Base-by-base conservation (phyloP, 2,113 vertebrate species). In the Crypturellus undulatus region DNA sequence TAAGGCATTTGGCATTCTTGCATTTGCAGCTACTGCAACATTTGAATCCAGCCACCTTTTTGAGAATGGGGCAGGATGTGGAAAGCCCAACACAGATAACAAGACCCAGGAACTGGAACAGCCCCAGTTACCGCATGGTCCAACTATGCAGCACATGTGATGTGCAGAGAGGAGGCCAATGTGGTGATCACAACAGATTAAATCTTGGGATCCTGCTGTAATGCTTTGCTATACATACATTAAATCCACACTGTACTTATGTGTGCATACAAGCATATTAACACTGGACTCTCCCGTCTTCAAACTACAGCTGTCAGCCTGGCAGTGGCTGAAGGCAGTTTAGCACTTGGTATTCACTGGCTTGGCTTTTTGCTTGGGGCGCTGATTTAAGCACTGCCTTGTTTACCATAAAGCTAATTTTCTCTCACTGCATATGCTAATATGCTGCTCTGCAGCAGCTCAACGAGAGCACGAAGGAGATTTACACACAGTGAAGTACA, bases 331-430 rank as follows among this genome's bases (percentile, higher is more conserved):
- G 58, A 90, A 32, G 56, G 8, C 9, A 80, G 84, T 75, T 86
- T 42, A 77, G 86, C 52, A 42, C 52, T 0, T 2, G 59, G 49
- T 43, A 71, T 54, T 88, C 91, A 73, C 12, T 16, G 38, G 68
- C 64, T 77, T 36, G 36, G 2, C 1, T 77, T 75, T 70, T 38
- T 89, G 69, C 81, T 87, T n/a, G 4, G 24, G 76, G 45, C 63
- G 70, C 43, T 0, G 0, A 19, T 69, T 87, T 87, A 82, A 93
- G 81, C 17, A 82, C 2, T 70, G 68, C 89, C 68, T 95, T 84
- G n/a, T 79, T 77, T 75, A 47, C 56, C 89, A 17, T 19, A 45
- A 90, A 19, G 82, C 90, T 95, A 91, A 94, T 94, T 95, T 96
- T 94, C 89, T 85, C 85, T 73, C 81, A 60, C 54, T 40, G 69